Evolutionary conservation across 2,888 invertebrate species (phyloP).

Genomic region (Agrochola macilenta): DNA sequence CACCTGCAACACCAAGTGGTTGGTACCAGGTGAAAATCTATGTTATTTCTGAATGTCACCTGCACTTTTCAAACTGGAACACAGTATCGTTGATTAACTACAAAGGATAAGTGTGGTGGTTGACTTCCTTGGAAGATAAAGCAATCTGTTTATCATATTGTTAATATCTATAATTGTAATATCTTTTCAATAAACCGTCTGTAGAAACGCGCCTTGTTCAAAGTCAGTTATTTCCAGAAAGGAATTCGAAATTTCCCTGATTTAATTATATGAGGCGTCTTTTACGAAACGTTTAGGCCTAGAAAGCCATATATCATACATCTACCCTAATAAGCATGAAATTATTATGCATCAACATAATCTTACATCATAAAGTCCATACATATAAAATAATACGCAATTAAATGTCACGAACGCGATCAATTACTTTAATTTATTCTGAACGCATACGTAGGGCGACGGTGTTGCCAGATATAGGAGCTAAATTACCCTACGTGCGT

Average conservation of each 20-base stretch:
- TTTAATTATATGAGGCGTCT: background rate
- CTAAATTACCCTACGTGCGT: constrained; percentile 56
- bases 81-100: background rate
- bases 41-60: too few relatives aligned
- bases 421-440: constrained; percentile 64
- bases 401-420: constrained; percentile 58
- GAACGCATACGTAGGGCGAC: constrained; percentile 52
- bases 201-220: too few relatives aligned
- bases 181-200: too few relatives aligned
- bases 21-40: too few relatives aligned
- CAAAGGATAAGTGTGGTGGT: background rate
- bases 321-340: constrained; percentile 17
- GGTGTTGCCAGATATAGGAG: constrained; percentile 61
- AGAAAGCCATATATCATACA: background rate
- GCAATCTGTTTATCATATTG: too few relatives aligned
- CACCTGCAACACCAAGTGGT: background rate
- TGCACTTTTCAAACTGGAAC: background rate
- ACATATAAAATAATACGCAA: constrained; percentile 54
- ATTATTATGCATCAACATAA: constrained; percentile 33
- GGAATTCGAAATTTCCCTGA: background rate
- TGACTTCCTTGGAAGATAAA: too few relatives aligned
- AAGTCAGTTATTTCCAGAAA: background rate
- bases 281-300: background rate
- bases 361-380: constrained; percentile 34
- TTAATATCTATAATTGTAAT: too few relatives aligned